These are phyloP conservation scores for Myrmecobius fasciatus DNA, from an alignment of 2,113 vertebrate species.

Conservation along the genomic window DNA sequence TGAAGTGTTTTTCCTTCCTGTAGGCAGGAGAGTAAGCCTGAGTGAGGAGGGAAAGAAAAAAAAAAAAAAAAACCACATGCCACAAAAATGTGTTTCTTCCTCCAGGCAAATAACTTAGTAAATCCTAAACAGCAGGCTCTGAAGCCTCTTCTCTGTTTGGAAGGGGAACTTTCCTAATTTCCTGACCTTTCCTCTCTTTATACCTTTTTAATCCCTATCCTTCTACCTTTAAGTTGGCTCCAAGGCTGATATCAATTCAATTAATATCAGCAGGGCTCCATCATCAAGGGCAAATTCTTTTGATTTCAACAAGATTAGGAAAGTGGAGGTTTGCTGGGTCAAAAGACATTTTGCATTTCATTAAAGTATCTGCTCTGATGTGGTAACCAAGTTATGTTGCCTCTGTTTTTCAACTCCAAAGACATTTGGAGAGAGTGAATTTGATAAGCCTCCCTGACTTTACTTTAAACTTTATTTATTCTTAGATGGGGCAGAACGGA, in stretches of 20 bases:
- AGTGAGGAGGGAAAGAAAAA: constrained; percentile 76
- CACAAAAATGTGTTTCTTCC: constrained; percentile 78
- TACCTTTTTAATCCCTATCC: neutral
- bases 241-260: neutral
- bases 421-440: neutral
- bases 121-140: constrained; percentile 71
- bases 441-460: constrained; percentile 5
- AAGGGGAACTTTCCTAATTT: neutral
- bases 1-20: constrained; percentile 46
- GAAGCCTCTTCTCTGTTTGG: constrained; percentile 51
- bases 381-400: constrained; percentile 38
- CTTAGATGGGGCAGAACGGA: constrained; percentile 26
- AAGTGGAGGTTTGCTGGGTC: neutral
- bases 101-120: constrained; percentile 75
- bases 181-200: neutral
- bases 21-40: constrained; percentile 30
- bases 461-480: constrained; percentile 49
- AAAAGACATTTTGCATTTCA: constrained; percentile 29
- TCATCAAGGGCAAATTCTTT: neutral
- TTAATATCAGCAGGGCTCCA: constrained; percentile 2
- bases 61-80: constrained; percentile 79
- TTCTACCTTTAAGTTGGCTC: neutral
- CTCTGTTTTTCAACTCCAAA: constrained; percentile 26
- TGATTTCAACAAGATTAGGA: constrained; percentile 18
- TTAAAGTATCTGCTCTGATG: neutral